Evolutionary conservation across 2,797 vertebrate genomes (phyloP), one percentile per base, ranked within the genome.

Genomic region (Urosaurus nigricauda): DNA sequence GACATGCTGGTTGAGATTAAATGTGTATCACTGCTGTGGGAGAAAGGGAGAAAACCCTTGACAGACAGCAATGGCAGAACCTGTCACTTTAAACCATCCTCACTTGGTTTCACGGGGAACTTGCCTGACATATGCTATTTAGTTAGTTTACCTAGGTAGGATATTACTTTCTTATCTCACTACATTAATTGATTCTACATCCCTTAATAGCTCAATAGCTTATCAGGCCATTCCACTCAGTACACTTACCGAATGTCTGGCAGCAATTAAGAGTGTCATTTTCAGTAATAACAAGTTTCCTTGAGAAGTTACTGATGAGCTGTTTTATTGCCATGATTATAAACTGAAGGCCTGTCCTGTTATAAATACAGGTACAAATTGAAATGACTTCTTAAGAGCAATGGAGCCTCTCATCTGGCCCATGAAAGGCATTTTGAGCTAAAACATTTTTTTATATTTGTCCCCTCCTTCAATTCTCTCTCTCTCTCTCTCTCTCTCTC

Each of bases 201-300:
- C 94, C 95, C 95, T 96, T 96, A 96, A 96, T 96, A 96, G 93
- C 94, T 96, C 95, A 94, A 96, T 95, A 95, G 94, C 94, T 96
- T 95, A 95, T 96, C 95, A 94, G 94, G 92, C 94, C 93, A 93
- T 93, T 95, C 94, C 94, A 94, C 95, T 96, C 92, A 88, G 94
- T 92, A 95, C 94, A 94, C 94, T 94, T 90, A 93, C 93, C 91
- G 94, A 95, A 96, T 95, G 94, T 95, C 95, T 95, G 92, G 90
- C 95, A 93, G 95, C 95, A 95, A 96, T 96, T 96, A 95, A 68
- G 94, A 95, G 92, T 96, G 96, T 96, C 95, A 94, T 95, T 96
- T 94, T 95, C 94, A 71, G 84, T 95, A 96, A 96, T 96, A 96
- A 96, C 93, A 95, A 96, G 94, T 95, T 96, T 96, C 94, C 95